phyloP scores from a whole-genome alignment of 2,797 vertebrate species.

The Acridotheres tristis region DNA sequence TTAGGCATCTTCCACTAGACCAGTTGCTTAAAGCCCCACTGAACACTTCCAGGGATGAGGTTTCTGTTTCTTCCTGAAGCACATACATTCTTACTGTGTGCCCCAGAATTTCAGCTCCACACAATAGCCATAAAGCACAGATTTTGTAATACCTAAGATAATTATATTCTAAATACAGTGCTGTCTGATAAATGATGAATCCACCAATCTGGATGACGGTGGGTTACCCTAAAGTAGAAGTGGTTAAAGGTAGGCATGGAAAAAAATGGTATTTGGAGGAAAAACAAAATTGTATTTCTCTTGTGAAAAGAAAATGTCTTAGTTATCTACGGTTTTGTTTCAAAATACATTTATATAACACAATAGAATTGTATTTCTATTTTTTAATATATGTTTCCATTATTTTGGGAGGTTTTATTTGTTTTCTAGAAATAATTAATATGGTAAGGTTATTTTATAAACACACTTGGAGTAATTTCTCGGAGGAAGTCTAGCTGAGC shows the following conservation, averaged over 20 bases:
- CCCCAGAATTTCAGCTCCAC: neutral
- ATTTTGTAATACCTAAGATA: neutral
- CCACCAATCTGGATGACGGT: neutral
- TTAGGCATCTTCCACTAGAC: neutral
- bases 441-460: neutral
- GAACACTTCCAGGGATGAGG: neutral
- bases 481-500: neutral
- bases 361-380: neutral
- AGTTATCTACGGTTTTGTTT: neutral
- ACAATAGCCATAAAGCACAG: neutral
- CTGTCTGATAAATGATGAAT: neutral
- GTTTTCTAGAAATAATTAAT: neutral
- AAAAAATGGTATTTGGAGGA: neutral
- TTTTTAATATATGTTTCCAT: neutral
- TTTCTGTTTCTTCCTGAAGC: neutral
- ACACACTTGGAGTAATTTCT: neutral
- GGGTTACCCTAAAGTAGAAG: neutral
- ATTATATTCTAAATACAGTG: neutral
- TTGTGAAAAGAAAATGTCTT: neutral
- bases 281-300: neutral
- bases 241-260: neutral
- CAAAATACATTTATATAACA: neutral
- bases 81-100: neutral
- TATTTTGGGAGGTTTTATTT: neutral
- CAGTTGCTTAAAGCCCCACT: neutral